Percentiles rank a stretch among this genome's conserved stretches.
phyloP scores from a whole-genome alignment of 2,113 vertebrate species.

The Cromileptes altivelis region DNA sequence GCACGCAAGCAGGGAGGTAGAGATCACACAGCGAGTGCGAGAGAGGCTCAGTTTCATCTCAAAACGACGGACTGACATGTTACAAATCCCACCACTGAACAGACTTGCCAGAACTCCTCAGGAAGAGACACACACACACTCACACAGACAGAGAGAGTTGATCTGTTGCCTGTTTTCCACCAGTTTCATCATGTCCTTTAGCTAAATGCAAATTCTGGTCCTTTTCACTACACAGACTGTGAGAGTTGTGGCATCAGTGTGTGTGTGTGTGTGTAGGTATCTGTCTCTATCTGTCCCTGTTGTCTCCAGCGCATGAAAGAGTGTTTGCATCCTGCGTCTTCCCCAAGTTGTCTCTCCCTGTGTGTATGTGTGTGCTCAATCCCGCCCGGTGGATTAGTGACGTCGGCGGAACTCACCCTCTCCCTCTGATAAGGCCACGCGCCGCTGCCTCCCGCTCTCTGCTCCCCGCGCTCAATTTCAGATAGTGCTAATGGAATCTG shows the following conservation, averaged over 20 bases:
- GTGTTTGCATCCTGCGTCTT: slow-evolving; percentile 32
- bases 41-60: slow-evolving; percentile 59
- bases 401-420: slow-evolving; percentile 85
- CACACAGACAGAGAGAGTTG: slow-evolving; percentile 38
- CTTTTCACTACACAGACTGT: slow-evolving; percentile 25
- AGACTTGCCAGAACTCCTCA: slow-evolving; percentile 55
- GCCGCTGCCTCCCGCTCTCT: slow-evolving; percentile 70
- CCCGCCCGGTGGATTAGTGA: slow-evolving; percentile 96
- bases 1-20: slow-evolving; percentile 19
- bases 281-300: not conserved
- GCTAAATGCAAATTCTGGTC: slow-evolving; percentile 48
- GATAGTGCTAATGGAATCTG: slow-evolving; percentile 99
- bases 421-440: slow-evolving; percentile 96
- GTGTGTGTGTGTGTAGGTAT: slow-evolving; percentile 7
- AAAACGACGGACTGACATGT: slow-evolving; percentile 47
- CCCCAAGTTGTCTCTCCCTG: slow-evolving; percentile 31
- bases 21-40: slow-evolving; percentile 42
- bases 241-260: not conserved
- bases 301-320: slow-evolving; percentile 35
- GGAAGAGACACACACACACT: slow-evolving; percentile 21
- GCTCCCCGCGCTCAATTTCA: slow-evolving; percentile 94
- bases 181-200: slow-evolving; percentile 70
- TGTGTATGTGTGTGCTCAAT: slow-evolving; percentile 61
- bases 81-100: slow-evolving; percentile 60
- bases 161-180: slow-evolving; percentile 58